A percentile compares a stretch with the other conserved stretches of the same genome.
These are phyloP conservation scores for Tiphia femorata DNA, from an alignment of 2,888 invertebrate genomes.

Conservation along the genomic window DNA sequence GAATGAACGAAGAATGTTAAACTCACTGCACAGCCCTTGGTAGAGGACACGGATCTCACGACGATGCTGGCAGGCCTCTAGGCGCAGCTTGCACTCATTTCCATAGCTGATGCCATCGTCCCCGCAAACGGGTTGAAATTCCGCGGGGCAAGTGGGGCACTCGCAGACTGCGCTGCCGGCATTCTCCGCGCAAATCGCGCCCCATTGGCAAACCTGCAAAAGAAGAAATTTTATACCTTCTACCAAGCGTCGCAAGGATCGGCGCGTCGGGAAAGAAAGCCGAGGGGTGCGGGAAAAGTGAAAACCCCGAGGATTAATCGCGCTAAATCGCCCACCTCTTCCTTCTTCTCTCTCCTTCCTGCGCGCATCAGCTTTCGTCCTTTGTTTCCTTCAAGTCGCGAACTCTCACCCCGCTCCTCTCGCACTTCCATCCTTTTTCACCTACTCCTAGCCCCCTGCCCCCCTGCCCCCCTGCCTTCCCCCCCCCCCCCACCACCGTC, in stretches of 20 bases:
- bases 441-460: background rate
- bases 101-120: conserved; percentile 86
- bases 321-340: conserved; percentile 15
- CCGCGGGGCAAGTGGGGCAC: conserved; percentile 86
- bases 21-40: conserved; percentile 89
- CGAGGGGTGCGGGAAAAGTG: conserved; percentile 5
- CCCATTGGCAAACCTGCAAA: conserved; percentile 80
- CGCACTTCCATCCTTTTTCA: background rate
- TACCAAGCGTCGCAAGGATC: too few species aligned
- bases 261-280: background rate
- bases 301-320: conserved; percentile 27
- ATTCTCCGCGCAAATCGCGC: conserved; percentile 80
- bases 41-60: conserved; percentile 83
- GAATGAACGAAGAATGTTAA: too few species aligned
- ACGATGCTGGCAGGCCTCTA: conserved; percentile 83
- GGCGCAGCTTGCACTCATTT: conserved; percentile 85
- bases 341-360: background rate
- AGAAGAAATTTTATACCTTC: conserved; percentile 13
- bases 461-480: too few species aligned
- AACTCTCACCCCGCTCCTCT: background rate
- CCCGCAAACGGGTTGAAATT: conserved; percentile 88
- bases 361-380: background rate
- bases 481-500: background rate
- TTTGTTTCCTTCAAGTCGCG: background rate
- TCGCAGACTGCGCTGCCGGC: conserved; percentile 82